Conservation (phyloP, 2,797 vertebrate species). For the Acrocephalus scirpaceus region DNA sequence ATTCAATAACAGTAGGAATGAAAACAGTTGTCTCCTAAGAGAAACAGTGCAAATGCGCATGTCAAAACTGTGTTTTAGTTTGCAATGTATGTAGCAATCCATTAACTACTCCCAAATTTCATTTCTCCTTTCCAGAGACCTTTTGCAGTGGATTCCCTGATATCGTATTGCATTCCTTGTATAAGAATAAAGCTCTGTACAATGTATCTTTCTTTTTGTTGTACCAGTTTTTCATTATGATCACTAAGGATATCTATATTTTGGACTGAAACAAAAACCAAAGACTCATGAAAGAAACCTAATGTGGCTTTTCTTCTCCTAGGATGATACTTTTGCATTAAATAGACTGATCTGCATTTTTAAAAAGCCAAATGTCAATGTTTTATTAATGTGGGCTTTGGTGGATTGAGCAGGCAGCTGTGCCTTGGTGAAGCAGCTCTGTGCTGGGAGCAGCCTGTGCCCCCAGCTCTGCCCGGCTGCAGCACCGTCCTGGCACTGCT, state of each 20-base stretch:
- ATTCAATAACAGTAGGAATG: not conserved
- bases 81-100: not conserved
- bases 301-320: not conserved
- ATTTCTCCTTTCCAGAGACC: not conserved
- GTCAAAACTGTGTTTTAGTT: not conserved
- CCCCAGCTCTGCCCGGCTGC: not conserved
- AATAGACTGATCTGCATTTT: not conserved
- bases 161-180: not conserved
- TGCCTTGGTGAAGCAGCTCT: not conserved
- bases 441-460: not conserved
- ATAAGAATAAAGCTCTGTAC: not conserved
- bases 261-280: not conserved
- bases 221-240: not conserved
- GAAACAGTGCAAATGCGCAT: not conserved
- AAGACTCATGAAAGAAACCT: not conserved
- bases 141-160: not conserved
- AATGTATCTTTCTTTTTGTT: not conserved
- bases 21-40: not conserved
- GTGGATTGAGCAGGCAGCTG: not conserved
- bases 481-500: rapidly evolving
- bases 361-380: not conserved
- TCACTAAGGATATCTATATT: rapidly evolving
- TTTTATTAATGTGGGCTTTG: not conserved
- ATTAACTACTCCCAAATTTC: not conserved
- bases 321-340: not conserved